Percentiles rank a stretch among this genome's conserved stretches.
Evolutionary conservation across 2,113 vertebrate genomes (phyloP).

Genomic region (Scomber japonicus): DNA sequence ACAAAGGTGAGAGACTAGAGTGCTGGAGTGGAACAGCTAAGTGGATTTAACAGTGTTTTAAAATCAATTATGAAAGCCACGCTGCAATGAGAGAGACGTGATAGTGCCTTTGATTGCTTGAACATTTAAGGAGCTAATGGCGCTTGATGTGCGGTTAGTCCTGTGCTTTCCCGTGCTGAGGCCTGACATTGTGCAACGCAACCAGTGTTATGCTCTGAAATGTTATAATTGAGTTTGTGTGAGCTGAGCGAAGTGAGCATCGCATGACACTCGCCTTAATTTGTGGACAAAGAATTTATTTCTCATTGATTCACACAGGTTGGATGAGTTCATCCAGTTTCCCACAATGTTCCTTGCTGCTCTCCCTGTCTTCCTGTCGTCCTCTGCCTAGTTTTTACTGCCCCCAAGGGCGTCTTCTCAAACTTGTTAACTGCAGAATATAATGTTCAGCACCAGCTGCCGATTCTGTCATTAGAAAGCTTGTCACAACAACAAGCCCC

Average conservation of each 20-base stretch:
- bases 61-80: conserved; percentile 51
- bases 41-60: conserved; percentile 59
- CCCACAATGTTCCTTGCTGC: background rate
- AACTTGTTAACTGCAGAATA: conserved; percentile 22
- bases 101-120: conserved; percentile 16
- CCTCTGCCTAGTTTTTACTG: background rate
- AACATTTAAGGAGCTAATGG: conserved; percentile 28
- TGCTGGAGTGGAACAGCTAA: conserved; percentile 39
- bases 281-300: conserved; percentile 35
- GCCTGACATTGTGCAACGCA: background rate
- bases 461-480: conserved; percentile 29
- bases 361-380: no score
- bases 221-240: conserved; percentile 46
- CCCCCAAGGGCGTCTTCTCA: conserved; percentile 21
- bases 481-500: conserved; percentile 48
- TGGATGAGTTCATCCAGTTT: conserved; percentile 30
- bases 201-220: conserved; percentile 27
- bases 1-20: conserved; percentile 11
- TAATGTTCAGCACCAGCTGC: background rate
- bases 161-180: background rate
- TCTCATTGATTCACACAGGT: conserved; percentile 21
- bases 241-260: conserved; percentile 21
- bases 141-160: background rate
- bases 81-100: conserved; percentile 1
- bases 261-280: conserved; percentile 45